A percentile compares a stretch with the other conserved stretches of the same genome.
phyloP scores from a whole-genome alignment of 2,888 invertebrate species.

The Ormyrus rosae region DNA sequence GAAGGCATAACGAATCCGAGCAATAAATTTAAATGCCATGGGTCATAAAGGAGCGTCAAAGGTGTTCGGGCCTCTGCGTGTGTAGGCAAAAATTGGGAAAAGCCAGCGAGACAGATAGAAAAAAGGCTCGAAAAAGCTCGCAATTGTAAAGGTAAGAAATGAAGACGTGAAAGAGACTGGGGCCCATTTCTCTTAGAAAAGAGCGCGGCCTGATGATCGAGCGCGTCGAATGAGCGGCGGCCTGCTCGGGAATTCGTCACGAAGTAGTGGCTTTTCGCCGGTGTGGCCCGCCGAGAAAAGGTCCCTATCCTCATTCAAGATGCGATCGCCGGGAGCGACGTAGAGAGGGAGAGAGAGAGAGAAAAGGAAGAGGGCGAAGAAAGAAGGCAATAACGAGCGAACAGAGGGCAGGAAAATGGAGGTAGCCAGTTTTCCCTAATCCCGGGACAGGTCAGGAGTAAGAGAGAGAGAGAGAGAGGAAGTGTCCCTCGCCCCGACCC shows the following conservation, averaged over 20 bases:
- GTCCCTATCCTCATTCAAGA: conserved; percentile 25
- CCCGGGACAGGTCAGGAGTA: conserved; percentile 47
- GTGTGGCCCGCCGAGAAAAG: conserved; percentile 52
- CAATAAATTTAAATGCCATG: too few species aligned
- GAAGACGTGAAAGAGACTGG: conserved; percentile 48
- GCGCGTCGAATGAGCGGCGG: conserved; percentile 63
- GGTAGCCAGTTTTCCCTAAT: conserved; percentile 61
- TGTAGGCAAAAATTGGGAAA: too few species aligned
- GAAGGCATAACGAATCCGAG: too few species aligned
- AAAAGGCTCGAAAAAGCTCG: conserved; percentile 18
- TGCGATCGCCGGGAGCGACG: conserved; percentile 28
- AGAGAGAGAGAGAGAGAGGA: conserved; percentile 56
- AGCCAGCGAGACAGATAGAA: conserved; percentile 17
- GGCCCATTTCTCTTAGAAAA: not conserved
- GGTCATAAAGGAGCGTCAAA: too few species aligned
- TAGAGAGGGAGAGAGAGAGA: conserved; percentile 35
- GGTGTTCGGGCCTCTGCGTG: too few species aligned
- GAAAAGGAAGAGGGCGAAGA: not conserved
- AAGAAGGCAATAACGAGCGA: conserved; percentile 51
- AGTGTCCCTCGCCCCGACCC: conserved; percentile 52
- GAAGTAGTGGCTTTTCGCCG: conserved; percentile 61
- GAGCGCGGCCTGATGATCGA: conserved; percentile 63
- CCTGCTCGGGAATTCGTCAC: conserved; percentile 68
- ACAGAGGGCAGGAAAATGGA: conserved; percentile 53
- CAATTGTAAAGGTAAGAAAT: conserved; percentile 44